A percentile compares a stretch with the other conserved stretches of the same genome.
phyloP scores from a whole-genome alignment of 1,140 invertebrate species.

The Rhopalosiphum padi region DNA sequence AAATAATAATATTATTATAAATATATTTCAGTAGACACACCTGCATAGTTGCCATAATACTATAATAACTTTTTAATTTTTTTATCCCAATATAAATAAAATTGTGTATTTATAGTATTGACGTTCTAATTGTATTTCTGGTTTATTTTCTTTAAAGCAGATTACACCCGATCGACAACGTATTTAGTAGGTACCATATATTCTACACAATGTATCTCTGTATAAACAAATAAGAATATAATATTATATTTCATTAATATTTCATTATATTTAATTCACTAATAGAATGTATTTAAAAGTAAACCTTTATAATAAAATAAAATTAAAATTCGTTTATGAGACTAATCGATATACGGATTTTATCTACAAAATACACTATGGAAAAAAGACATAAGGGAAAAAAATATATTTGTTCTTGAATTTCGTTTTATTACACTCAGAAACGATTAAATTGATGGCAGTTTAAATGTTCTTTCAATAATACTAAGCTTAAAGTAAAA shows the following conservation, averaged over 20 bases:
- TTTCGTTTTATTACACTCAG: slow-evolving; percentile 55
- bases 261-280: slow-evolving; percentile 30
- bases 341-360: slow-evolving; percentile 31
- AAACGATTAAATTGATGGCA: slow-evolving; percentile 56
- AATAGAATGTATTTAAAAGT: slow-evolving; percentile 43
- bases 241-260: background rate
- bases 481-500: slow-evolving; percentile 51
- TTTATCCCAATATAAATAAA: background rate
- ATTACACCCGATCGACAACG: background rate
- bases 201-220: background rate
- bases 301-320: slow-evolving; percentile 15
- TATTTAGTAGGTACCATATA: background rate
- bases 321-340: slow-evolving; percentile 34
- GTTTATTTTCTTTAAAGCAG: background rate
- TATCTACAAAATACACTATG: background rate
- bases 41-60: background rate
- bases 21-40: background rate
- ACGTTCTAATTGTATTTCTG: background rate
- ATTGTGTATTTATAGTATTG: background rate
- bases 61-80: background rate
- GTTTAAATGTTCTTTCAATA: slow-evolving; percentile 54
- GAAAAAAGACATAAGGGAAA: slow-evolving; percentile 55
- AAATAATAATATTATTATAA: background rate
- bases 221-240: background rate
- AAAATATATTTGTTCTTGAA: slow-evolving; percentile 57